Base-by-base conservation (phyloP, 2,888 invertebrate genomes). In the Standfussiana lucernea region DNA sequence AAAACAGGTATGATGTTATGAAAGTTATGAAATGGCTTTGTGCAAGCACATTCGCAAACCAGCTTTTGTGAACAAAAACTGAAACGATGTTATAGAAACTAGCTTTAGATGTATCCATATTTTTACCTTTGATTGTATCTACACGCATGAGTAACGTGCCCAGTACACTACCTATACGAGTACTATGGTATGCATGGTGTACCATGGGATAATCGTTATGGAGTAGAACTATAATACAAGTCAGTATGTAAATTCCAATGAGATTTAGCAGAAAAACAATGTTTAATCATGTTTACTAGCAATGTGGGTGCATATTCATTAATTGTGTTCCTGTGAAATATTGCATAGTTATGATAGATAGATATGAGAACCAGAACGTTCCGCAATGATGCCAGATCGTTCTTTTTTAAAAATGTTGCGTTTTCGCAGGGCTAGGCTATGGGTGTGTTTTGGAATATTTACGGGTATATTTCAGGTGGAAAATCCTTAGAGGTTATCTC, bases 241-340 rank as follows among this genome's bases (percentile, higher is more conserved):
- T 61, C 42, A 18, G 71, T 40, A 78, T 78, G 64, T 32, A 65
- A 77, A 78, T 71, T 56, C 37, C 37, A 56, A 53, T 32, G 28
- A 71, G 72, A 64, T 71, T 78, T 24, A 40, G 45, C 62, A 53
- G 53, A 64, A 64, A 61, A 18, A 35, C 40, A 35, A 40, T 45
- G 53, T 71, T 71, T 40, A 10, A 35, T 35, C 24, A 68, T 47
- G 40, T 77, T 28, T 24, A 32, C 24, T 18, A 32, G 53, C 18
- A 32, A 45, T 24, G 6, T 37, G 65, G 28, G 10, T 18, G 64
- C 42, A 42, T 24, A 28, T 42, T 61, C n/a, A 53, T 32, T 35
- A 24, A 42, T 24, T 15, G 18, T 28, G 1, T 59, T 59, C n/a
- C 45, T 75, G 18, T 45, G 13, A 76, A 64, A 28, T 65, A 6